A percentile compares a stretch with the other conserved stretches of the same genome.
Evolutionary conservation across 2,113 vertebrate species (phyloP).

Genomic region (Microtus pennsylvanicus): DNA sequence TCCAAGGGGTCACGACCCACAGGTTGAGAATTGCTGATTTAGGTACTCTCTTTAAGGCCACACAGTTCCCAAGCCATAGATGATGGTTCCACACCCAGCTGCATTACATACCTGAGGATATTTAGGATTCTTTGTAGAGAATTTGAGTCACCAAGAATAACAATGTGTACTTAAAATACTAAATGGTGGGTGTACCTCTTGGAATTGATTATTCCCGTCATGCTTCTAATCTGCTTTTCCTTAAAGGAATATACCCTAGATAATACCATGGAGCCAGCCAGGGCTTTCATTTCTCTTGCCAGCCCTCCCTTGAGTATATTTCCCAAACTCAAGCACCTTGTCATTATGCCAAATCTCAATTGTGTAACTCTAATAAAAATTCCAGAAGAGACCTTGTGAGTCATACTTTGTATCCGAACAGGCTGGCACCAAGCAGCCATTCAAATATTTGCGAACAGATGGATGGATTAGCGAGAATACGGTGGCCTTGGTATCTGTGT

Average conservation of each 20-base stretch:
- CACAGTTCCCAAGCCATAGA: background rate
- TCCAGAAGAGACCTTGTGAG: background rate
- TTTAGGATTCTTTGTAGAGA: conserved; percentile 28
- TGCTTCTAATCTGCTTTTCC: conserved; percentile 35
- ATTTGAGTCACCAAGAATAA: conserved; percentile 37
- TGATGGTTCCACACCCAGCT: background rate
- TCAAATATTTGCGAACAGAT: conserved; percentile 36
- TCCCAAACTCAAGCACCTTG: background rate
- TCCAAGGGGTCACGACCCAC: background rate
- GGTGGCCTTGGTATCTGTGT: background rate
- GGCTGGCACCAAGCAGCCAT: conserved; percentile 1
- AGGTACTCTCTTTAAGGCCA: background rate
- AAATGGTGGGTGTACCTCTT: conserved; percentile 33
- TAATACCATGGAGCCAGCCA: background rate
- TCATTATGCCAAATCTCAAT: background rate
- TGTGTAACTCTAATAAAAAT: conserved; percentile 31
- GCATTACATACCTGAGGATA: background rate
- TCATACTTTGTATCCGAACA: background rate
- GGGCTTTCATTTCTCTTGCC: background rate
- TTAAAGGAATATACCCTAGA: background rate
- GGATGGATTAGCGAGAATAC: background rate
- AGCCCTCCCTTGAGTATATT: background rate
- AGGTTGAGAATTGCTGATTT: background rate
- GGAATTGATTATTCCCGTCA: conserved; percentile 19
- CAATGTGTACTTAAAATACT: conserved; percentile 31